phyloP scores from a whole-genome alignment of 2,888 invertebrate genomes.

The Patella depressa region DNA sequence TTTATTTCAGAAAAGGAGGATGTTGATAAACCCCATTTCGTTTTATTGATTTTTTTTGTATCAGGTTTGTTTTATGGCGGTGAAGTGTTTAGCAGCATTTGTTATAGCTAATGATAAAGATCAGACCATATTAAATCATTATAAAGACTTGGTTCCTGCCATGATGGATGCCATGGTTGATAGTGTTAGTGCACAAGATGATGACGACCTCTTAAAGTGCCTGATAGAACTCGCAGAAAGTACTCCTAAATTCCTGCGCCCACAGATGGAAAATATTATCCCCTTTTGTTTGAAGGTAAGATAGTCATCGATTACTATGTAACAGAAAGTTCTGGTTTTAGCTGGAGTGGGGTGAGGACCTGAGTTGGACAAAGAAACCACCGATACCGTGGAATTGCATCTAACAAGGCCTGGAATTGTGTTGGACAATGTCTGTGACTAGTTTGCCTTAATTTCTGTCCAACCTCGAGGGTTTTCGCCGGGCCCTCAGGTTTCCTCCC shows the following conservation, averaged over 20 bases:
- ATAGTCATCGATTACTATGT: background rate
- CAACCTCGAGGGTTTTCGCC: too few relatives aligned
- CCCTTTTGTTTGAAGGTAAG: conserved; percentile 87
- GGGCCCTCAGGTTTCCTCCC: too few relatives aligned
- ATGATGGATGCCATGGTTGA: conserved; percentile 80
- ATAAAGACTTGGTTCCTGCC: conserved; percentile 84
- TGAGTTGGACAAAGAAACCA: background rate
- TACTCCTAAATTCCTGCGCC: conserved; percentile 91
- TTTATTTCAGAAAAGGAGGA: too few relatives aligned
- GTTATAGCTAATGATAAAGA: conserved; percentile 95
- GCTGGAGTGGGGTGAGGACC: background rate
- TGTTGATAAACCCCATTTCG: too few relatives aligned
- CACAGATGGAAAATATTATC: conserved; percentile 88
- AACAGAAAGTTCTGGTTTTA: background rate
- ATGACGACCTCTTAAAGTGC: conserved; percentile 87
- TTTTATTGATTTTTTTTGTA: too few relatives aligned
- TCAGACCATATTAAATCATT: conserved; percentile 88
- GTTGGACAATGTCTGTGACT: too few relatives aligned
- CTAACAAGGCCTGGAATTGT: too few relatives aligned
- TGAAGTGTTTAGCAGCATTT: conserved; percentile 78
- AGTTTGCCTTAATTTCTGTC: too few relatives aligned
- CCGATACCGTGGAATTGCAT: too few relatives aligned
- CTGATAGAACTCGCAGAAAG: conserved; percentile 94
- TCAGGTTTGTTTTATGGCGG: conserved; percentile 73
- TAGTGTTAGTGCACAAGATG: conserved; percentile 89